Base-by-base conservation (phyloP, 1,140 invertebrate species). In the Phymorhynchus buccinoides region DNA sequence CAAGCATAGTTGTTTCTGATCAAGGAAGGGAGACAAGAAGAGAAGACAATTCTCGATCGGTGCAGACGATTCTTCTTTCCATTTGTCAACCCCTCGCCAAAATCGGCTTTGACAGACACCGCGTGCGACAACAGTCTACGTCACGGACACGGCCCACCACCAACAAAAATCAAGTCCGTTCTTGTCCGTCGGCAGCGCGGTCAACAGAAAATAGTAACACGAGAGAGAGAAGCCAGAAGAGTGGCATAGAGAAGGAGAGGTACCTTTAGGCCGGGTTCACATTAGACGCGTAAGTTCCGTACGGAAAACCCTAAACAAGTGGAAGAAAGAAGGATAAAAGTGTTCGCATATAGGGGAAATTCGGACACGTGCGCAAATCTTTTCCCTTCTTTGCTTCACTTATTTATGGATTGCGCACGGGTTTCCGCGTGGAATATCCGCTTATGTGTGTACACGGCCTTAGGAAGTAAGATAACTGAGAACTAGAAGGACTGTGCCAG, bases 31-130 rank as follows among this genome's bases (percentile, higher is more conserved):
- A 6, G 30, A 18, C 12, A 18, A 37, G 30, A 71, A 35, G 30
- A 7, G 35, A 75, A 30, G 77, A 52, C 27, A 48, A 18, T 2
- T 41, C 75, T 6, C 37, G 75, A n/a, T 41, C 14, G 18, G 6
- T 42, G 48, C 77, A 79, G 14, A 2, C 41, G 9, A 48, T 52
- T 79, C 77, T 48, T 79, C 77, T 79, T 79, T 7, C 42, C 42
- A 52, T 52, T 79, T 79, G 77, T 79, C 77, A 79, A 6, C 42
- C 6, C 22, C 75, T 32, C 27, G 37, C 75, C 22, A n/a, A 27
- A 9, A 37, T 7, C 42, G 41, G 44, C 32, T 56, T 79, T 52
- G 42, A 79, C 30, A 79, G 42, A 79, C 30, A 14, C 42, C 14
- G 77, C 77, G 41, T 35, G 44, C 77, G 77, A 56, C 73, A 75